Evolutionary conservation across 1,140 invertebrate genomes (phyloP), one percentile per base, ranked within the genome.

Genomic region (Holotrichia oblita): DNA sequence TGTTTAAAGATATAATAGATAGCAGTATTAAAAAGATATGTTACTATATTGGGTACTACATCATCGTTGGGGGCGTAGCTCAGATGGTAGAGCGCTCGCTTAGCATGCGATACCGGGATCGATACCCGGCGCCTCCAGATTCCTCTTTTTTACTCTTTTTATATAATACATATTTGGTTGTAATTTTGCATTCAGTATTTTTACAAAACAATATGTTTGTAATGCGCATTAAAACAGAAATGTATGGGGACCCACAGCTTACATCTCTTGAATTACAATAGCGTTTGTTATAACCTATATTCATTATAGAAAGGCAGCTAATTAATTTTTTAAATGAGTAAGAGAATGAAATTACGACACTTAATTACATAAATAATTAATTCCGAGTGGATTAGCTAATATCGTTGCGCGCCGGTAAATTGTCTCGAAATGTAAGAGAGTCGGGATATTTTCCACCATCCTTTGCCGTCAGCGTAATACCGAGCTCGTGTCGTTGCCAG

Each of bases 51-150:
- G n/a, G n/a, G n/a, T n/a, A n/a, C n/a, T n/a, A n/a, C n/a, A n/a
- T 48, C 12, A 10, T 3, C 59, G 72, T 72, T 22, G 82, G 81
- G 84, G 81, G 83, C 83, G 83, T 84, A 84, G 83, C 83, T 84
- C 83, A 84, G 83, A 84, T 84, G 83, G 83, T 83, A 84, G 83
- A 84, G 83, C 83, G 83, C 83, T 84, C 83, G 83, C 83, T 84
- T 84, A 84, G 83, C 83, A 84, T 84, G 83, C 83, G 83, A 84
- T 84, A 84, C 83, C 83, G 83, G 83, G 83, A 84, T 84, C 83
- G 83, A 84, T 84, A 76, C 83, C 83, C 82, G 83, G 83, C 83
- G 83, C 83, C 82, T 84, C 83, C 82, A 84, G 80, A 4, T 6
- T 44, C 14, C 0, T 44, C 20, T 42, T 55, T 48, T 48, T 76